Evolutionary conservation across 2,113 vertebrate genomes (phyloP).

Genomic region (Diadophis punctatus): DNA sequence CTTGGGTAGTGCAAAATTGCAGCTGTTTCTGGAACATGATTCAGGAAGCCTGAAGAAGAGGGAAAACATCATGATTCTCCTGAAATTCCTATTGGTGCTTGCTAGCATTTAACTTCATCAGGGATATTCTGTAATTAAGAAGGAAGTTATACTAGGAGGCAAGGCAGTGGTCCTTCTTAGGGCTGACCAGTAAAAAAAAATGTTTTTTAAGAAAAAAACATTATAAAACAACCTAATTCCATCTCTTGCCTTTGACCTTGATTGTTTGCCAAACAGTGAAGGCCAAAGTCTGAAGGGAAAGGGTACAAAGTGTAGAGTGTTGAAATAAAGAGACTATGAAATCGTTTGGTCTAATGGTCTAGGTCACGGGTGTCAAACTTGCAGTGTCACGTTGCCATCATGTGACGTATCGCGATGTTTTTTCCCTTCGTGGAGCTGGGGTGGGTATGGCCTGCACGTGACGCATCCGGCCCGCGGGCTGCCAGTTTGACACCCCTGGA

Average conservation of each 20-base stretch:
- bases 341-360: too few relatives aligned
- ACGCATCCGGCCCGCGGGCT: too few relatives aligned
- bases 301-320: constrained; percentile 7
- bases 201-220: not conserved
- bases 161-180: not conserved
- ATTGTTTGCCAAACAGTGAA: constrained; percentile 20
- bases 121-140: not conserved
- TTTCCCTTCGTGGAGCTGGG: too few relatives aligned
- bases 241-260: constrained; percentile 10
- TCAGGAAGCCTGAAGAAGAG: not conserved
- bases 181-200: not conserved
- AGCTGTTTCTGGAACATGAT: not conserved
- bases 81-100: not conserved
- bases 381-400: too few relatives aligned
- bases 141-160: not conserved
- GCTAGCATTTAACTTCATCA: not conserved
- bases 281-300: not conserved
- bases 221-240: not conserved
- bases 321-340: too few relatives aligned
- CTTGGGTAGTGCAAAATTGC: not conserved
- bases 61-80: not conserved
- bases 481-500: too few relatives aligned
- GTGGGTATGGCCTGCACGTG: too few relatives aligned
- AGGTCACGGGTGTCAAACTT: not conserved
- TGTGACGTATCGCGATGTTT: too few relatives aligned